Base-by-base conservation (phyloP, 2,888 invertebrate species). In the Leucozona laternaria region DNA sequence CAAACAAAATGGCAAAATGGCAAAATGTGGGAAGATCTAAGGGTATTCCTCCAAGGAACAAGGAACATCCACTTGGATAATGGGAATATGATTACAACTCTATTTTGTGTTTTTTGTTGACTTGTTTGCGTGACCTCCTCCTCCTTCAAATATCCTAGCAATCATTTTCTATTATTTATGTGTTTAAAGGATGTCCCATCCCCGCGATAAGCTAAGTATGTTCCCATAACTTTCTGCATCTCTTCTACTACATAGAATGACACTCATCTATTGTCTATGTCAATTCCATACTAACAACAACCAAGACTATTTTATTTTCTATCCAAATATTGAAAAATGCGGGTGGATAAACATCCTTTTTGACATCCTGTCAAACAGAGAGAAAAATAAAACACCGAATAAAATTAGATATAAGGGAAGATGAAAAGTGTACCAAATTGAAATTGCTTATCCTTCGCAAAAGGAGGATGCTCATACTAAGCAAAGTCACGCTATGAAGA, bases 251-350 rank as follows among this genome's bases (percentile, higher is more conserved):
- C 25, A 15, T 31, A 53, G 7, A 10, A n/a, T 50, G 60, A 15
- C 7, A 53, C 15, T 53, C 25, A 3, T 31, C 2, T 15, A 25
- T 25, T 31, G 57, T 15, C 28, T 40, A 11, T 72, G 45, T 85
- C 80, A 80, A 84, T 76, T 80, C 60, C 37, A 40, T n/a, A n/a
- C 77, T 28, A 62, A 50, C 50, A 79, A 64, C 28, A 28, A 64
- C 34, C 1, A 37, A 8, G 25, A 81, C 60, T 55, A 77, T 60
- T 77, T 72, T 77, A 77, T 81, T 81, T 81, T 70, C 68, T 62
- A 25, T 11, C 40, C 68, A 77, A 77, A 81, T 78, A 80, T 85
- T 80, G 72, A 80, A 85, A 77, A 85, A 76, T 77, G 50, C 77
- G 62, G 72, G 53, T 62, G 72, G 58, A 73, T 81, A 78, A 81